Evolutionary conservation across 2,113 vertebrate species (phyloP).

Genomic region (Microtus montanus): DNA sequence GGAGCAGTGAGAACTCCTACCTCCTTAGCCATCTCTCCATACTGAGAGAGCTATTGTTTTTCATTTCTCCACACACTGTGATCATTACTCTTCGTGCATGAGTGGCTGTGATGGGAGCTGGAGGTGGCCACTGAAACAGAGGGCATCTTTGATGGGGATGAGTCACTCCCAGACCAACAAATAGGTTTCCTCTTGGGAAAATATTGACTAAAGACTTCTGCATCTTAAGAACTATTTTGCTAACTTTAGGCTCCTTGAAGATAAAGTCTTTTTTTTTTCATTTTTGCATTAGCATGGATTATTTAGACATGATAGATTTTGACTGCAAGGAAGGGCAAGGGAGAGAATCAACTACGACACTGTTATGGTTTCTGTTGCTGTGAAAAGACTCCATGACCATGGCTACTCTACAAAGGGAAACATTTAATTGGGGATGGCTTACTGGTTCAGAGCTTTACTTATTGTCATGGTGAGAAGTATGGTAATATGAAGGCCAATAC

Average conservation of each 20-base stretch:
- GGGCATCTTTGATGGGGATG: neutral
- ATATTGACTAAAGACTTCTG: constrained; percentile 19
- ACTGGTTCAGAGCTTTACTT: no score
- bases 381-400: no score
- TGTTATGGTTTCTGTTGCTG: no score
- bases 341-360: no score
- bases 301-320: constrained; percentile 26
- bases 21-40: neutral
- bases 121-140: neutral
- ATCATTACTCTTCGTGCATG: neutral
- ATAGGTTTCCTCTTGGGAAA: constrained; percentile 32
- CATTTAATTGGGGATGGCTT: no score
- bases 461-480: no score
- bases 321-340: neutral
- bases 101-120: neutral
- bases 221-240: constrained; percentile 32
- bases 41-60: neutral
- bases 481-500: no score
- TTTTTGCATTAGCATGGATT: constrained; percentile 20
- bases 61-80: neutral
- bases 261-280: neutral
- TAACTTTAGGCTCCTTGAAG: neutral
- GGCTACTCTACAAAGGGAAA: no score
- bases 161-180: constrained; percentile 1
- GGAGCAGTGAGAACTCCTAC: neutral